Evolutionary conservation across 2,113 vertebrate species (phyloP).

Genomic region (Tympanuchus pallidicinctus): DNA sequence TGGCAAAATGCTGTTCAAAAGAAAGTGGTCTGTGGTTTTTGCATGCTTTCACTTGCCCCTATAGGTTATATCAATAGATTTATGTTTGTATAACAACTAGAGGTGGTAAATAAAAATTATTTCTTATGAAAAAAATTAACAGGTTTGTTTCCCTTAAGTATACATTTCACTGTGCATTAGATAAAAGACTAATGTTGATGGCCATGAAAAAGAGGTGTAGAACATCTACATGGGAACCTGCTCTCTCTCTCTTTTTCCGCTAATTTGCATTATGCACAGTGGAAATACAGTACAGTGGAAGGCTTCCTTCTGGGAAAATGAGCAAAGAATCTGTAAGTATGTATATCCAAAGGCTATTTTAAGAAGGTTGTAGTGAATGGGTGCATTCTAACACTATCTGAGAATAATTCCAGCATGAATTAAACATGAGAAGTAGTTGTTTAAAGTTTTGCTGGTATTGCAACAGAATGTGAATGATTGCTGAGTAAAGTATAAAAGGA

Average conservation of each 20-base stretch:
- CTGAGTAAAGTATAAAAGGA: slow-evolving; percentile 55
- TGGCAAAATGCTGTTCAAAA: neutral
- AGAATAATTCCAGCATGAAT: slow-evolving; percentile 64
- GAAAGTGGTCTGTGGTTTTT: neutral
- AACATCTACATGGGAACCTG: slow-evolving; percentile 56
- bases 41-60: neutral
- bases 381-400: slow-evolving; percentile 45
- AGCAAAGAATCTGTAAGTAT: slow-evolving; percentile 60
- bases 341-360: slow-evolving; percentile 70
- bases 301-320: slow-evolving; percentile 63
- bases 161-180: neutral
- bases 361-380: slow-evolving; percentile 64
- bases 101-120: neutral
- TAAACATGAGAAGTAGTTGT: slow-evolving; percentile 66
- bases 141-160: neutral
- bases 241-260: neutral
- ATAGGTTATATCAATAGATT: neutral
- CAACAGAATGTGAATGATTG: slow-evolving; percentile 58
- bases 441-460: slow-evolving; percentile 63
- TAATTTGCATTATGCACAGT: slow-evolving; percentile 52
- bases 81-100: neutral
- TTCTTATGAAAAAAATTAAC: neutral
- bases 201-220: slow-evolving; percentile 19
- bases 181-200: slow-evolving; percentile 14
- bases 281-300: slow-evolving; percentile 61